Evolutionary conservation across 2,888 invertebrate genomes (phyloP).

Genomic region (Saturnia pavonia): DNA sequence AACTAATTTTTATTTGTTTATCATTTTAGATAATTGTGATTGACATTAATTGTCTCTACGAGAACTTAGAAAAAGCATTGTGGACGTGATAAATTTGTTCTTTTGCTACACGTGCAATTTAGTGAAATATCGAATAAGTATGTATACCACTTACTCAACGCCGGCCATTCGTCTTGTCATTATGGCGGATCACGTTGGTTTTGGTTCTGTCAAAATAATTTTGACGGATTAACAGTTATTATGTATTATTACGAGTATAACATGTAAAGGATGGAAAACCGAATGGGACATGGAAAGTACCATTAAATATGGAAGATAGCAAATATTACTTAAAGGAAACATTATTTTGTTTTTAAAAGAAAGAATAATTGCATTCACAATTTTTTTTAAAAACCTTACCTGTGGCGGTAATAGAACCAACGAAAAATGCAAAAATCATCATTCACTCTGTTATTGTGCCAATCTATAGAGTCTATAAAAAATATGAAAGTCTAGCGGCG

Average conservation of each 20-base stretch:
- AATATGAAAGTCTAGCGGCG: too few relatives aligned
- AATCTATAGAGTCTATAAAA: too few relatives aligned
- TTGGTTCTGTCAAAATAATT: slow-evolving; percentile 12
- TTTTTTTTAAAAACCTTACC: too few relatives aligned
- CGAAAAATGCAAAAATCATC: too few relatives aligned
- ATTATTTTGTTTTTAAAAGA: too few relatives aligned
- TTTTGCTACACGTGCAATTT: slow-evolving; percentile 4
- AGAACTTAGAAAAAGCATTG: not conserved
- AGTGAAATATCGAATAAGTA: slow-evolving; percentile 9
- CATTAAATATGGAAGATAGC: too few relatives aligned
- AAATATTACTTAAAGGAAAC: too few relatives aligned
- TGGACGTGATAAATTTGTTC: slow-evolving; percentile 3
- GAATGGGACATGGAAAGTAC: too few relatives aligned
- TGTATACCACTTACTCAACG: not conserved
- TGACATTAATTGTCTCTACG: not conserved
- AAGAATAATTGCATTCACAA: too few relatives aligned
- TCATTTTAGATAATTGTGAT: not conserved
- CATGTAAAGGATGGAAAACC: too few relatives aligned
- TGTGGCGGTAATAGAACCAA: too few relatives aligned
- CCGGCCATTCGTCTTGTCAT: slow-evolving; percentile 5
- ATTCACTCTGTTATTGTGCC: too few relatives aligned
- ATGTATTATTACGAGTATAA: not conserved
- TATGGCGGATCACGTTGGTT: slow-evolving; percentile 1
- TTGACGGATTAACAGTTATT: slow-evolving; percentile 6
- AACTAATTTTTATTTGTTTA: not conserved